Evolutionary conservation across 2,888 invertebrate species (phyloP).

Genomic region (Chrysopilus asiliformis): DNA sequence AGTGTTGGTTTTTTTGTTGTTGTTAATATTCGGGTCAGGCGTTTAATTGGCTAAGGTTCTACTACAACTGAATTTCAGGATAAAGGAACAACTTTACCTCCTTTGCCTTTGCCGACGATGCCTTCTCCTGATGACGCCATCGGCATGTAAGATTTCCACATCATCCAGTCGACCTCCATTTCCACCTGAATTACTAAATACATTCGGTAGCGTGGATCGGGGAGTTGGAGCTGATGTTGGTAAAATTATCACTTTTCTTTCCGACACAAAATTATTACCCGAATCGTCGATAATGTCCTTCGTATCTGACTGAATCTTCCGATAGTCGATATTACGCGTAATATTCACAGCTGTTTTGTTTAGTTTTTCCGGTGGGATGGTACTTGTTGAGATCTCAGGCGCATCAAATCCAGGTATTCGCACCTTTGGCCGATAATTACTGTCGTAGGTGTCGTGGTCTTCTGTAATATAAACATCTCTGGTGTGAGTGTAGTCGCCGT

Average conservation of each 20-base stretch:
- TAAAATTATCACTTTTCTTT: constrained; percentile 28
- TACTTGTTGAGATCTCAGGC: constrained; percentile 12
- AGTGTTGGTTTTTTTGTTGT: too few relatives aligned
- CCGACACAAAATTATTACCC: constrained; percentile 34
- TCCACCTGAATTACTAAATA: constrained; percentile 35
- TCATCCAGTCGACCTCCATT: constrained; percentile 34
- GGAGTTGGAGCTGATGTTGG: constrained; percentile 31
- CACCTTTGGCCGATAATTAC: too few relatives aligned
- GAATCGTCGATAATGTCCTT: constrained; percentile 36
- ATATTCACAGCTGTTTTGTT: constrained; percentile 23
- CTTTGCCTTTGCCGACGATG: constrained; percentile 24
- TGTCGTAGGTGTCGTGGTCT: too few relatives aligned
- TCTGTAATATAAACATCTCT: too few relatives aligned
- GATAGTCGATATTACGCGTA: constrained; percentile 29
- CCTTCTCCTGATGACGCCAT: constrained; percentile 27
- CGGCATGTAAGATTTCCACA: constrained; percentile 30
- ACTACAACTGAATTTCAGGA: too few relatives aligned
- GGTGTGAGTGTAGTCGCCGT: too few relatives aligned
- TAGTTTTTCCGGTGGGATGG: constrained; percentile 31
- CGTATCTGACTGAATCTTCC: constrained; percentile 36
- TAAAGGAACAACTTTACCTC: neutral
- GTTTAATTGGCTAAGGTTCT: too few relatives aligned
- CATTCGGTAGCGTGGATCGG: constrained; percentile 33
- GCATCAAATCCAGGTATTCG: too few relatives aligned
- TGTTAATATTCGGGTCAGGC: too few relatives aligned